Evolutionary conservation across 2,888 invertebrate genomes (phyloP).

Genomic region (Mythimna pallens): DNA sequence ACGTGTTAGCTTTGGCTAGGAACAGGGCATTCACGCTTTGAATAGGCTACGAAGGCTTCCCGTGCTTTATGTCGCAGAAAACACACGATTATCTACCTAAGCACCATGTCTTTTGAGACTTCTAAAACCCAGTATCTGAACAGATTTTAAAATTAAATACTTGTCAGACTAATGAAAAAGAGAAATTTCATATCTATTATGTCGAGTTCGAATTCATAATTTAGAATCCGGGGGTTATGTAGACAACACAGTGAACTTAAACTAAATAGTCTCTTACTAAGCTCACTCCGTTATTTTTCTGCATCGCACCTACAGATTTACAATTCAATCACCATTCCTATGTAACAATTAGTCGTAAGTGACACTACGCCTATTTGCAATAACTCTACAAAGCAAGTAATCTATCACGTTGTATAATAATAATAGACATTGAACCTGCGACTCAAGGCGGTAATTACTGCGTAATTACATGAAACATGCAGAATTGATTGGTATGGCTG

Average conservation of each 20-base stretch:
- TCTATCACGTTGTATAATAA: slow-evolving; percentile 30
- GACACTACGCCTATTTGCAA: slow-evolving; percentile 9
- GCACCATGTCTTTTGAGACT: slow-evolving; percentile 2
- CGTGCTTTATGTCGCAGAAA: slow-evolving; percentile 29
- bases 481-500: slow-evolving; percentile 41
- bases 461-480: slow-evolving; percentile 47
- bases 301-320: slow-evolving; percentile 5
- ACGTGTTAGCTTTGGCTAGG: slow-evolving; percentile 29
- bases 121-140: background rate
- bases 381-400: slow-evolving; percentile 23
- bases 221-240: background rate
- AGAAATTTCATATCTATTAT: too few relatives aligned
- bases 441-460: slow-evolving; percentile 43
- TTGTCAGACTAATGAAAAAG: background rate
- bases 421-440: slow-evolving; percentile 52
- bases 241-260: background rate
- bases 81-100: background rate
- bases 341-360: slow-evolving; percentile 14
- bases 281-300: background rate
- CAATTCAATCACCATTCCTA: slow-evolving; percentile 16
- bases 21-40: slow-evolving; percentile 29
- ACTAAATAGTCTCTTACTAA: background rate
- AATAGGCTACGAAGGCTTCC: slow-evolving; percentile 26
- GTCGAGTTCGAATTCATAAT: background rate
- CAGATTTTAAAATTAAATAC: background rate